Conservation (phyloP, 2,113 vertebrate genomes). For the Rhabdornis inornatus region DNA sequence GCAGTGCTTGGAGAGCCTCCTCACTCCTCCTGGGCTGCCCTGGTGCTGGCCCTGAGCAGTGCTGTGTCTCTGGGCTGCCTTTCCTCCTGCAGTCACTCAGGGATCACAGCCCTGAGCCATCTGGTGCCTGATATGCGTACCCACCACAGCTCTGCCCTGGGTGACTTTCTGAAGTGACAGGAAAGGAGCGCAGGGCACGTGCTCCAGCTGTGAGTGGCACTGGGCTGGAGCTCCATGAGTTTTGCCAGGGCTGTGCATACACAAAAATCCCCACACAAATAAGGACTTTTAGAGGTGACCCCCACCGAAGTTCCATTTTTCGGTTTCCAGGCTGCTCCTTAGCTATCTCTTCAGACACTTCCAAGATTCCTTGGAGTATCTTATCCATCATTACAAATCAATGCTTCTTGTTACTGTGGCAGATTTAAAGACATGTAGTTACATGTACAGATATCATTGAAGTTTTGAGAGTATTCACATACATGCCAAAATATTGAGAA, state of each 20-base stretch:
- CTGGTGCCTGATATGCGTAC: background rate
- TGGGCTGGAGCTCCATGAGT: background rate
- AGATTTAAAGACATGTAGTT: background rate
- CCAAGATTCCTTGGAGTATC: background rate
- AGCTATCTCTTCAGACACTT: background rate
- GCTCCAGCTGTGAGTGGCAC: background rate
- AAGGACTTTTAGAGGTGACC: background rate
- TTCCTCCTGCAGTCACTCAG: background rate
- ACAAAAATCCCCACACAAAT: background rate
- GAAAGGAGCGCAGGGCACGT: background rate
- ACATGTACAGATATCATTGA: background rate
- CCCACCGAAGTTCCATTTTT: background rate
- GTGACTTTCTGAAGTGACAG: background rate
- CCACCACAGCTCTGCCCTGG: background rate
- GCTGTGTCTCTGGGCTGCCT: background rate
- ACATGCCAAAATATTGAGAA: background rate
- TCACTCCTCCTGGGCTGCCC: background rate
- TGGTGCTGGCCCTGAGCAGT: background rate
- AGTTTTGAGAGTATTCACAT: background rate
- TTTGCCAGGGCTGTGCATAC: background rate
- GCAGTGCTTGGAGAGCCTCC: background rate
- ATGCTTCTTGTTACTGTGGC: background rate
- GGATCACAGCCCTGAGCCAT: background rate
- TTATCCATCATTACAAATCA: background rate
- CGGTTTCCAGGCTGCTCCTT: background rate